phyloP scores from a whole-genome alignment of 1,140 invertebrate species.

The Anastrepha ludens region DNA sequence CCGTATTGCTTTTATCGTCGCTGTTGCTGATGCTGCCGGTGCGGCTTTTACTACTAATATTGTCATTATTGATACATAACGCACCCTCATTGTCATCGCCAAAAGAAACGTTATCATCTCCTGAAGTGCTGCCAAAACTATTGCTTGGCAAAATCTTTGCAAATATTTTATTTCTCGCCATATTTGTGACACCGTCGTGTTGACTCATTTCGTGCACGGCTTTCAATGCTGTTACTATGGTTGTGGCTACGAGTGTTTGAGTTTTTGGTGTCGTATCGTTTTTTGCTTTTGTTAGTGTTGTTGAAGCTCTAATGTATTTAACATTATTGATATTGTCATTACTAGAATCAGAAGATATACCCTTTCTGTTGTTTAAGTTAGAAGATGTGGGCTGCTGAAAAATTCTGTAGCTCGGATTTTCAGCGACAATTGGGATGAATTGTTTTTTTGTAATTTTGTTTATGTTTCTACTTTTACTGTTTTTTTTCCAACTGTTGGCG shows the following conservation, averaged over 20 bases:
- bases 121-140: not conserved
- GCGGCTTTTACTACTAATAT: not conserved
- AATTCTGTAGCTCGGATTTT: not conserved
- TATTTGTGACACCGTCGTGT: not conserved
- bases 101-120: no score
- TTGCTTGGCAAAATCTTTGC: not conserved
- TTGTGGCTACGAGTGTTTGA: not conserved
- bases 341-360: not conserved
- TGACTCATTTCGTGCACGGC: not conserved
- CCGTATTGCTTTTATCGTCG: no score
- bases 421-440: not conserved
- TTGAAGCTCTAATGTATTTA: not conserved
- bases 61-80: not conserved
- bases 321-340: not conserved
- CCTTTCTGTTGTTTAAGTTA: not conserved
- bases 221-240: not conserved
- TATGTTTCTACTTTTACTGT: not conserved
- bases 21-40: no score
- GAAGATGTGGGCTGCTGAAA: not conserved
- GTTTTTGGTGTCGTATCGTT: not conserved
- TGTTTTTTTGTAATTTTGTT: not conserved
- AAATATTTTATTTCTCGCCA: not conserved
- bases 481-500: not conserved
- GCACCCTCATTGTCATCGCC: not conserved
- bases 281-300: not conserved